phyloP scores from a whole-genome alignment of 2,113 vertebrate species.

The Anser brachyrhynchus region DNA sequence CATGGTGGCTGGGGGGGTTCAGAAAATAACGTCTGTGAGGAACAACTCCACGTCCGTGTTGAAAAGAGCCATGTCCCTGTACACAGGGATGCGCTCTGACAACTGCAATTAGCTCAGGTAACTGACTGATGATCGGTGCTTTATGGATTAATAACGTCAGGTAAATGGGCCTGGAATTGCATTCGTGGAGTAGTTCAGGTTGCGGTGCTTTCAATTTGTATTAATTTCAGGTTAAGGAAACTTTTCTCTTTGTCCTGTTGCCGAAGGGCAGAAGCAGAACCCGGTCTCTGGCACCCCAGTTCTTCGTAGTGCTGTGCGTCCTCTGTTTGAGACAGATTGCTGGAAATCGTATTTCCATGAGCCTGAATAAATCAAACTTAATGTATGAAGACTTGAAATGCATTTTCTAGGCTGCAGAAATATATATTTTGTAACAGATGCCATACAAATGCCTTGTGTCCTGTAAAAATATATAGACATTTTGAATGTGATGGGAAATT shows the following conservation, averaged over 20 bases:
- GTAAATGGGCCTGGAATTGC: slow-evolving; percentile 29
- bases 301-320: neutral
- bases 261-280: slow-evolving; percentile 10
- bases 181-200: slow-evolving; percentile 1
- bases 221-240: slow-evolving; percentile 31
- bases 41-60: neutral
- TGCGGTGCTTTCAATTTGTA: slow-evolving; percentile 12
- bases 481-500: slow-evolving; percentile 62
- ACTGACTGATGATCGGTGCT: slow-evolving; percentile 4
- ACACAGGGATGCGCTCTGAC: neutral
- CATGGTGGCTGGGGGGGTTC: neutral
- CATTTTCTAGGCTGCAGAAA: slow-evolving; percentile 46
- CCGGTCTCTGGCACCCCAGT: neutral
- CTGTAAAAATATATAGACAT: slow-evolving; percentile 71
- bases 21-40: neutral
- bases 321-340: slow-evolving; percentile 35
- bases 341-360: slow-evolving; percentile 35
- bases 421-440: slow-evolving; percentile 68
- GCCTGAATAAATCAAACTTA: slow-evolving; percentile 63
- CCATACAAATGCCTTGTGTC: slow-evolving; percentile 66
- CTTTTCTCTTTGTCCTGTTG: neutral
- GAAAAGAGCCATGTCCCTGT: neutral
- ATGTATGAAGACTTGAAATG: slow-evolving; percentile 62
- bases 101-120: neutral
- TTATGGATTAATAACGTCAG: slow-evolving; percentile 31